Evolutionary conservation across 2,888 invertebrate genomes (phyloP).

Genomic region (Acleris holmiana): DNA sequence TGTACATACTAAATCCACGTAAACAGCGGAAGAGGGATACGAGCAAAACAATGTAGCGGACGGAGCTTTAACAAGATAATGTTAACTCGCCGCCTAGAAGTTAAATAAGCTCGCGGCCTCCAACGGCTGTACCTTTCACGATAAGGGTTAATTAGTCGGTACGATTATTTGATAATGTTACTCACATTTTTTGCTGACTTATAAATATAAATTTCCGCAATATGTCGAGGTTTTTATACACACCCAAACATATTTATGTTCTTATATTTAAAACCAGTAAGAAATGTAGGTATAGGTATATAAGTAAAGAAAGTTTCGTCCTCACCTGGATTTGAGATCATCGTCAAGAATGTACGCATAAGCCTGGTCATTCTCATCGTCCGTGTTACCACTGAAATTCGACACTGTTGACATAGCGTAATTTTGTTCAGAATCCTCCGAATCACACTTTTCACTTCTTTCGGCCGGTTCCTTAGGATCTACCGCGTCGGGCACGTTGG

Average conservation of each 20-base stretch:
- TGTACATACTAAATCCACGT: conserved; percentile 12
- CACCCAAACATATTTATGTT: too few species aligned
- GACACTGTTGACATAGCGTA: conserved; percentile 71
- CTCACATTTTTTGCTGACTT: not conserved
- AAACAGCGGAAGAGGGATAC: conserved; percentile 33
- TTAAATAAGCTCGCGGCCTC: conserved; percentile 11
- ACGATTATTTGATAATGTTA: not conserved
- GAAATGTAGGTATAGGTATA: not conserved
- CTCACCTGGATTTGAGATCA: conserved; percentile 79
- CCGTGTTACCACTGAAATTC: conserved; percentile 61
- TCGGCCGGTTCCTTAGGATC: conserved; percentile 56
- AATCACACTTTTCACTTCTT: conserved; percentile 66
- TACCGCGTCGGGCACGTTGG: conserved; percentile 64
- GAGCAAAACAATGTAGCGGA: conserved; percentile 32
- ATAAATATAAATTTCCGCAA: too few species aligned
- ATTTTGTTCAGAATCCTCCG: conserved; percentile 72
- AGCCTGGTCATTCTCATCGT: conserved; percentile 70
- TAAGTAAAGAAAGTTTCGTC: conserved; percentile 1
- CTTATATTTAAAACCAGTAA: not conserved
- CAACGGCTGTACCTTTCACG: conserved; percentile 27
- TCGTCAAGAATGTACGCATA: conserved; percentile 78
- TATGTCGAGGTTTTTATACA: too few species aligned
- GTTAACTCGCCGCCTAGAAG: conserved; percentile 21
- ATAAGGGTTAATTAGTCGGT: conserved; percentile 17
- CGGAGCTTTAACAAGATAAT: conserved; percentile 33